Evolutionary conservation across 2,888 invertebrate species (phyloP).

Genomic region (Dynastes tityus): DNA sequence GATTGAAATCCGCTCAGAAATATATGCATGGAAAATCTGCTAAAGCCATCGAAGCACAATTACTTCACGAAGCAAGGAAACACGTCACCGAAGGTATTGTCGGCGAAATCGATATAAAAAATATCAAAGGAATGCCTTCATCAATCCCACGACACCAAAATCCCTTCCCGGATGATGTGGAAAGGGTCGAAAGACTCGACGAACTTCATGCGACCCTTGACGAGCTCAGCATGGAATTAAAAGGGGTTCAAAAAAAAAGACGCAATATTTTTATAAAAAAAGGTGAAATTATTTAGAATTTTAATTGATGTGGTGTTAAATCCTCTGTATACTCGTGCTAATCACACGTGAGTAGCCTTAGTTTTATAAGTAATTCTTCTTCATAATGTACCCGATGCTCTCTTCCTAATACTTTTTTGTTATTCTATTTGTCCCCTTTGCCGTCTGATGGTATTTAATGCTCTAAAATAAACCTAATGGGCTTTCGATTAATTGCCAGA

Average conservation of each 20-base stretch:
- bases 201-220: constrained; percentile 76
- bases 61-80: constrained; percentile 75
- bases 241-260: constrained; percentile 76
- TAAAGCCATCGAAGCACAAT: constrained; percentile 79
- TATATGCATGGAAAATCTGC: constrained; percentile 83
- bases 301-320: constrained; percentile 39
- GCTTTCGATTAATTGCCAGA: constrained; percentile 8
- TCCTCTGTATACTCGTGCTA: no score
- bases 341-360: constrained; percentile 56
- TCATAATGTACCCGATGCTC: neutral
- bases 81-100: constrained; percentile 71
- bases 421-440: constrained; percentile 19
- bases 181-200: constrained; percentile 70
- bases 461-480: constrained; percentile 52
- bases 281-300: constrained; percentile 72
- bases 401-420: neutral
- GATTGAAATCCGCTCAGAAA: constrained; percentile 70
- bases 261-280: constrained; percentile 76
- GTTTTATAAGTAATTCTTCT: constrained; percentile 32
- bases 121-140: constrained; percentile 60
- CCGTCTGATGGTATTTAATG: constrained; percentile 45
- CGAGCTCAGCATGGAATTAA: constrained; percentile 76
- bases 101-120: constrained; percentile 67
- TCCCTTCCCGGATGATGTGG: constrained; percentile 70
- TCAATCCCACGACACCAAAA: constrained; percentile 54